Conservation (phyloP, 1,140 invertebrate genomes). For the Drosophila yakuba region DNA sequence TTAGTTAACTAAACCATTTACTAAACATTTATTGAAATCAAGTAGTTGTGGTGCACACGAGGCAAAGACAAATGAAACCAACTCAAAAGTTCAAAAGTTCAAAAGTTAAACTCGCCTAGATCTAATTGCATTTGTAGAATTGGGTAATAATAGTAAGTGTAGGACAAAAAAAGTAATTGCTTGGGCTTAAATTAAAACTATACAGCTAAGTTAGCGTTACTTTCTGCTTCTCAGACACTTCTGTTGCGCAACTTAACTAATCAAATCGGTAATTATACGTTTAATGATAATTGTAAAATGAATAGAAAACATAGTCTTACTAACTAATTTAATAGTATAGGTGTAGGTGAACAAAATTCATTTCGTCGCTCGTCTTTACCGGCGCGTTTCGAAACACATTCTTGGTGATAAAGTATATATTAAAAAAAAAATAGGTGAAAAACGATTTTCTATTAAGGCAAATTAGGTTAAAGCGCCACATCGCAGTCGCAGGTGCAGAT, state of each 20-base stretch:
- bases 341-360: slow-evolving; percentile 13
- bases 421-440: slow-evolving; percentile 10
- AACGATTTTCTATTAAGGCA: slow-evolving; percentile 75
- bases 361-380: slow-evolving; percentile 10
- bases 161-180: slow-evolving; percentile 17
- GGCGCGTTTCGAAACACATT: slow-evolving; percentile 25
- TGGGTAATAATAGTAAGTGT: slow-evolving; percentile 17
- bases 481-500: slow-evolving; percentile 1
- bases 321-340: slow-evolving; percentile 46
- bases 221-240: not conserved
- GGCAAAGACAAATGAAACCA: slow-evolving; percentile 26
- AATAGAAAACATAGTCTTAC: slow-evolving; percentile 46
- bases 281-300: slow-evolving; percentile 16
- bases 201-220: slow-evolving; percentile 5
- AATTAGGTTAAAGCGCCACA: slow-evolving; percentile 63
- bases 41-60: slow-evolving; percentile 29
- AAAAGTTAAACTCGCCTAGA: slow-evolving; percentile 48
- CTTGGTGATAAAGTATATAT: slow-evolving; percentile 20
- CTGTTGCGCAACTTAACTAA: slow-evolving; percentile 31
- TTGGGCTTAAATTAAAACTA: slow-evolving; percentile 27
- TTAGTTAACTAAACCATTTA: slow-evolving; percentile 73
- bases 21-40: slow-evolving; percentile 75
- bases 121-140: slow-evolving; percentile 58
- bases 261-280: slow-evolving; percentile 20
- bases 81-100: slow-evolving; percentile 30